A percentile compares a stretch with the other conserved stretches of the same genome.
Conservation (phyloP, 2,888 invertebrate genomes). For the Aphidius colemani region DNA sequence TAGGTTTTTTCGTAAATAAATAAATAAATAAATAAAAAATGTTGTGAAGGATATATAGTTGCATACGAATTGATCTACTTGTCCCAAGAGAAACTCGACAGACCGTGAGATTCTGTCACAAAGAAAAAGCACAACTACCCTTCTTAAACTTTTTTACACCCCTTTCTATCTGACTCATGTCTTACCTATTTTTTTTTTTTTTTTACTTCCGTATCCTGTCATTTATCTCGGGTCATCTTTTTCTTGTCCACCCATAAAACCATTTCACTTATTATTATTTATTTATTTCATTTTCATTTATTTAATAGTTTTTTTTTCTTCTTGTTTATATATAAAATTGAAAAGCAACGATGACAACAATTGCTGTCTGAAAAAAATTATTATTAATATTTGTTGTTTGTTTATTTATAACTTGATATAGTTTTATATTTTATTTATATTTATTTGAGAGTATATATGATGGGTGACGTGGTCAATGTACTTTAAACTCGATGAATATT, state of each 20-base stretch:
- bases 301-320: background rate
- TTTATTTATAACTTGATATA: background rate
- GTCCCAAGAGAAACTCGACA: background rate
- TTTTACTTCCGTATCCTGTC: background rate
- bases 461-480: constrained; percentile 8
- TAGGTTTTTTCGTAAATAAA: too few species aligned
- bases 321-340: too few species aligned
- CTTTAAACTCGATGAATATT: constrained; percentile 18
- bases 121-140: background rate
- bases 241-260: background rate
- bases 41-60: too few species aligned
- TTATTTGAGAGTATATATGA: background rate
- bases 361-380: too few species aligned
- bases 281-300: background rate
- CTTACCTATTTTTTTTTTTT: too few species aligned
- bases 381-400: too few species aligned
- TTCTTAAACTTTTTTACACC: background rate
- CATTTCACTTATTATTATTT: too few species aligned
- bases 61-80: too few species aligned
- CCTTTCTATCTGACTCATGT: too few species aligned
- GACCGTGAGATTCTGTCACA: background rate
- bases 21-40: too few species aligned
- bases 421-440: background rate
- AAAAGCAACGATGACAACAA: too few species aligned
- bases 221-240: constrained; percentile 14